A percentile compares a stretch with the other conserved stretches of the same genome.
These are phyloP conservation scores for Proteles cristata DNA, from an alignment of 2,113 vertebrate genomes.

Conservation along the genomic window DNA sequence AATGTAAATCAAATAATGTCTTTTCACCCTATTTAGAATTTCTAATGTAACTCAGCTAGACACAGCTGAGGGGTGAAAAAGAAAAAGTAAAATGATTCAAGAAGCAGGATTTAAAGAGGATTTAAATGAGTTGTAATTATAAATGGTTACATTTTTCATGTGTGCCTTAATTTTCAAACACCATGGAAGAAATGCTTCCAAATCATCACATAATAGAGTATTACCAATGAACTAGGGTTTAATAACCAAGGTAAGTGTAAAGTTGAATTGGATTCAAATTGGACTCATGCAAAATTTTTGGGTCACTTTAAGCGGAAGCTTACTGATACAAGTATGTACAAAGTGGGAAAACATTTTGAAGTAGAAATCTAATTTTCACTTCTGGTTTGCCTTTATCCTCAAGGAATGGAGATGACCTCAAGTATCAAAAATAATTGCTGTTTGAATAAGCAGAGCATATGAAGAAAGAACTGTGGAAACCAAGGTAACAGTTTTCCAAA, in stretches of 20 bases:
- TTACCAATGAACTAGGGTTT: background rate
- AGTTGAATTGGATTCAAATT: background rate
- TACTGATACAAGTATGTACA: background rate
- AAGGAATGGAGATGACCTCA: background rate
- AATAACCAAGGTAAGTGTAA: background rate
- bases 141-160: background rate
- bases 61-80: background rate
- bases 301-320: background rate
- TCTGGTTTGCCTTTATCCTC: background rate
- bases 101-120: background rate
- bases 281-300: background rate
- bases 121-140: background rate
- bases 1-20: background rate
- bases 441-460: background rate
- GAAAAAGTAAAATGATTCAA: background rate
- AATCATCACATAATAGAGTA: background rate
- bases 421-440: conserved; percentile 26
- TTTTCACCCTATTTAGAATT: background rate
- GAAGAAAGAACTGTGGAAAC: conserved; percentile 12
- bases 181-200: background rate
- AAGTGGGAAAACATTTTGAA: background rate
- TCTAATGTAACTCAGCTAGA: background rate
- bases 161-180: background rate
- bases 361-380: conserved; percentile 1
- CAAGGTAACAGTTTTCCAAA: conserved; percentile 61